phyloP scores from a whole-genome alignment of 2,113 vertebrate genomes.

The Puntigrus tetrazona region DNA sequence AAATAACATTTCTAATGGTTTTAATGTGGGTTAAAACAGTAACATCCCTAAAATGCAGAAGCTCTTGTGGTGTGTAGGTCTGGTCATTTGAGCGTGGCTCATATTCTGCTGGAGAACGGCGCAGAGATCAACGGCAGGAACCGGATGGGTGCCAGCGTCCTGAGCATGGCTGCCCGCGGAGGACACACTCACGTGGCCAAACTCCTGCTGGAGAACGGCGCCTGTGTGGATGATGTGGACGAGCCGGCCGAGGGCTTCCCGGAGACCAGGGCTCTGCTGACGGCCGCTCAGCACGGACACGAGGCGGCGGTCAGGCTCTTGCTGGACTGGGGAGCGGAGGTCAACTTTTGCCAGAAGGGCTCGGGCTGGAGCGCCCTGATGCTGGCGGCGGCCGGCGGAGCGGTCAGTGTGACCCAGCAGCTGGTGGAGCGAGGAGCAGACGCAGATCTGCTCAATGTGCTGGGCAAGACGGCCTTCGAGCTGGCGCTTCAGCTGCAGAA shows the following conservation, averaged over 20 bases:
- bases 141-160: constrained; percentile 89
- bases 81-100: constrained; percentile 86
- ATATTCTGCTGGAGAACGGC: constrained; percentile 91
- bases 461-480: constrained; percentile 92
- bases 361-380: constrained; percentile 93
- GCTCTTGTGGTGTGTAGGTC: constrained; percentile 80
- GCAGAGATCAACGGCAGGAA: constrained; percentile 92
- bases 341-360: constrained; percentile 79
- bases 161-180: constrained; percentile 88
- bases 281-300: constrained; percentile 87
- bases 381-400: constrained; percentile 84
- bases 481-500: constrained; percentile 86
- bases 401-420: constrained; percentile 85
- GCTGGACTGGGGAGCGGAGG: constrained; percentile 91
- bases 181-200: constrained; percentile 88
- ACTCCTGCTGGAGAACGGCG: constrained; percentile 86
- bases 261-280: constrained; percentile 87
- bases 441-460: constrained; percentile 84
- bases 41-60: no score
- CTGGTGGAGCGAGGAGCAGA: constrained; percentile 89
- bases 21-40: no score
- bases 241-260: no score
- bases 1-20: no score
- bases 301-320: constrained; percentile 83
- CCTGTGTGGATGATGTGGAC: no score